Conservation (phyloP, 2,797 vertebrate species). For the Mionectes olivaceus region DNA sequence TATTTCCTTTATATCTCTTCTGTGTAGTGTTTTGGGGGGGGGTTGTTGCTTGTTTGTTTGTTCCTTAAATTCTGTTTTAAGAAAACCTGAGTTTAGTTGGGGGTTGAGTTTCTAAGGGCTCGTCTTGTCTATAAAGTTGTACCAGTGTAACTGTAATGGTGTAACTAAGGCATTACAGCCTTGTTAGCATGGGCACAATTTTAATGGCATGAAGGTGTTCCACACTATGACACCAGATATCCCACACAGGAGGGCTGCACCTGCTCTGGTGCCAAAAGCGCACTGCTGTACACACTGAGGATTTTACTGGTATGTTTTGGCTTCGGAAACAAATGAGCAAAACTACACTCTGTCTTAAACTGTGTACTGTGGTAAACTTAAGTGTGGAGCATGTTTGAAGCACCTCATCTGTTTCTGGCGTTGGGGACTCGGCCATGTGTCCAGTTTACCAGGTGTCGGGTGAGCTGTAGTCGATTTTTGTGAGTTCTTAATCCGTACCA, state of each 20-base stretch:
- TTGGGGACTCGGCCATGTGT: not conserved
- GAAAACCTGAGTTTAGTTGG: not conserved
- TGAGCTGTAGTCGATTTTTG: not conserved
- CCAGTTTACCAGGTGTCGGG: not conserved
- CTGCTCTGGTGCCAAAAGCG: not conserved
- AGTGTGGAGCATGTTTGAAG: not conserved
- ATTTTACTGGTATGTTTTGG: not conserved
- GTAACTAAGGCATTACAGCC: not conserved
- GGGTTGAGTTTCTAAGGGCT: constrained; percentile 18
- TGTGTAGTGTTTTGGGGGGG: not conserved
- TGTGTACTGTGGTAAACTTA: not conserved
- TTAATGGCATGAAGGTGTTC: constrained; percentile 10
- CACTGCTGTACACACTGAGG: not conserved
- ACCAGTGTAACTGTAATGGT: not conserved
- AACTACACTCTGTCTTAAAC: not conserved
- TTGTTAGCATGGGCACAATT: not conserved
- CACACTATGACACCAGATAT: not conserved
- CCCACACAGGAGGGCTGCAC: not conserved
- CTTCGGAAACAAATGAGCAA: not conserved
- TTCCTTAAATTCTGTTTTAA: not conserved
- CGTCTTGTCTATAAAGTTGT: not conserved
- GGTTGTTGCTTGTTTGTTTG: not conserved
- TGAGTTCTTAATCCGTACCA: not conserved
- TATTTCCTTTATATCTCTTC: constrained; percentile 58
- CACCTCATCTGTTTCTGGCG: not conserved